These are phyloP conservation scores for Salminus brasiliensis DNA, from an alignment of 2,113 vertebrate species.

Conservation along the genomic window DNA sequence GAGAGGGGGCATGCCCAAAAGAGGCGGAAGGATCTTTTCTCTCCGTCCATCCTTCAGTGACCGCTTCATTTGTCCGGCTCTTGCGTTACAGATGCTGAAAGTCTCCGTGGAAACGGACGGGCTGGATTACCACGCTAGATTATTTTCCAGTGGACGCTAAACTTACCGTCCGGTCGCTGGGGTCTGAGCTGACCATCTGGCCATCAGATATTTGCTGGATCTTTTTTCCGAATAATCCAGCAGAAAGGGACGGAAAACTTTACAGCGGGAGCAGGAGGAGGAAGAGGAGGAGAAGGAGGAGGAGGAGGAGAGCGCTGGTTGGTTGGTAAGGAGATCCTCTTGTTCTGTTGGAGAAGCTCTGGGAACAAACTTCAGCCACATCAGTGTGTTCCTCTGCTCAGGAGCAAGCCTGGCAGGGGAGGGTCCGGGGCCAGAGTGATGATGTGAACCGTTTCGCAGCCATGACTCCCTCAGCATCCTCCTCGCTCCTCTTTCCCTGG, in stretches of 20 bases:
- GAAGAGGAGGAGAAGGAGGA: neutral
- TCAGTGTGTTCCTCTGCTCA: constrained; percentile 52
- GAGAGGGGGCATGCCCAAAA: constrained; percentile 69
- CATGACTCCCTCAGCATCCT: constrained; percentile 37
- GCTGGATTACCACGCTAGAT: constrained; percentile 69
- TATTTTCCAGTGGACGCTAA: constrained; percentile 49
- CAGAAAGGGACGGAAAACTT: constrained; percentile 40
- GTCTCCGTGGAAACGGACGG: constrained; percentile 71
- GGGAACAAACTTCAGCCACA: constrained; percentile 58
- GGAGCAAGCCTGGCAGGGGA: constrained; percentile 62
- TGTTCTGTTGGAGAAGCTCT: constrained; percentile 12
- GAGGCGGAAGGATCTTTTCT: constrained; percentile 76
- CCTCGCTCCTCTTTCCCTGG: constrained; percentile 26
- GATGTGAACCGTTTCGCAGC: constrained; percentile 40
- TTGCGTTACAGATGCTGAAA: constrained; percentile 56
- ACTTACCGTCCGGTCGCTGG: constrained; percentile 29
- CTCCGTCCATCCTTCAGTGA: constrained; percentile 59
- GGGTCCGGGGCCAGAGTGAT: constrained; percentile 8
- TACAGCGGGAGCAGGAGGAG: constrained; percentile 8
- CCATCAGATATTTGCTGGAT: constrained; percentile 34
- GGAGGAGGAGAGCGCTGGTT: neutral
- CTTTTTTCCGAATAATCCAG: constrained; percentile 24
- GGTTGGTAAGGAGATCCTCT: constrained; percentile 8
- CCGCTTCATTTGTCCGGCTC: constrained; percentile 61
- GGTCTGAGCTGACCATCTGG: constrained; percentile 14